A percentile compares a stretch with the other conserved stretches of the same genome.
These are phyloP conservation scores for Phainopepla nitens DNA, from an alignment of 2,113 vertebrate genomes.

Conservation along the genomic window DNA sequence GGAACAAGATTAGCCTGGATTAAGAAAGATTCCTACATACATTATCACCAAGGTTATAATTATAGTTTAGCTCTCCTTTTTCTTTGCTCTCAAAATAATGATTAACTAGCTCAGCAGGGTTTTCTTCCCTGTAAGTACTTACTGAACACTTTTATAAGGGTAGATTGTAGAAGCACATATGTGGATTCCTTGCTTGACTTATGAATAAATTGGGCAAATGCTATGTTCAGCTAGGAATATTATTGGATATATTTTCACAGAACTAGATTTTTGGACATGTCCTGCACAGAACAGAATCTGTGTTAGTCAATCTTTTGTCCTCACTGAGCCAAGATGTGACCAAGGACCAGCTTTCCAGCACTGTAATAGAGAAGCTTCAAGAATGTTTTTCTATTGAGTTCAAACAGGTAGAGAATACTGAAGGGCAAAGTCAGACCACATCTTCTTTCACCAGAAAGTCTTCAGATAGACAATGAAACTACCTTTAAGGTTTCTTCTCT, in stretches of 20 bases:
- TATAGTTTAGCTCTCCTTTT: conserved; percentile 24
- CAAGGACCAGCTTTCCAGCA: background rate
- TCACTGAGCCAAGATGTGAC: background rate
- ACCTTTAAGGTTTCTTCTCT: background rate
- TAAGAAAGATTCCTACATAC: conserved; percentile 6
- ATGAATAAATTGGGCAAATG: background rate
- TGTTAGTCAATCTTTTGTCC: background rate
- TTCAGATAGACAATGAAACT: background rate
- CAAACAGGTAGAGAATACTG: background rate
- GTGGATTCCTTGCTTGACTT: background rate
- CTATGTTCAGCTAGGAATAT: background rate
- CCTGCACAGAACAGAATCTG: background rate
- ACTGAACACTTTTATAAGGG: background rate
- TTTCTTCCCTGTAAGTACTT: background rate
- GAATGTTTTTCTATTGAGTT: background rate
- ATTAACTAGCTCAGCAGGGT: conserved; percentile 38
- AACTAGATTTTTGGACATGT: background rate
- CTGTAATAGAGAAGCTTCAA: background rate
- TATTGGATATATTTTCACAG: background rate
- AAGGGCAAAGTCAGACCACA: background rate
- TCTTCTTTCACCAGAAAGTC: background rate
- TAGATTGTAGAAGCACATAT: background rate
- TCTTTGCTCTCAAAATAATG: conserved; percentile 23
- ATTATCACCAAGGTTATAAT: conserved; percentile 39
- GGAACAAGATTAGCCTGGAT: conserved; percentile 38